A percentile compares a stretch with the other conserved stretches of the same genome.
These are phyloP conservation scores for Bombus terrestris DNA, from an alignment of 1,140 invertebrate species.

Conservation along the genomic window DNA sequence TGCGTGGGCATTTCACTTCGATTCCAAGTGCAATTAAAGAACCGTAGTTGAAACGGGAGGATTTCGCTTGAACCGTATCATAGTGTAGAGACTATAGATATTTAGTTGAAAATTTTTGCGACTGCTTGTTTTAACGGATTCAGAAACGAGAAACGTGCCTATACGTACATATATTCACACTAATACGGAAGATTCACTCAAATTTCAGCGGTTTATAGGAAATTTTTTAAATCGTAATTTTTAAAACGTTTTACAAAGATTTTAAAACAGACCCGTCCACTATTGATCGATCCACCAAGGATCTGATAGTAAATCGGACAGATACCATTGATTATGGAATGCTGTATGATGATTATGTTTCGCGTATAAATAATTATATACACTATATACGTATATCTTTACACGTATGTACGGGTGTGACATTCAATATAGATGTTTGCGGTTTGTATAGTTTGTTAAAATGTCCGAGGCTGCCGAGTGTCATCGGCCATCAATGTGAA, in stretches of 20 bases:
- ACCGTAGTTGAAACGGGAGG: not conserved
- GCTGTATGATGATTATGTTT: not conserved
- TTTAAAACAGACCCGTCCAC: slow-evolving; percentile 29
- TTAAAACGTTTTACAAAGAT: not conserved
- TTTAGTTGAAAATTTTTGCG: slow-evolving; percentile 2
- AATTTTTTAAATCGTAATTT: not conserved
- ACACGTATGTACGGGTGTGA: slow-evolving; percentile 5
- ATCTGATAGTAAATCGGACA: not conserved
- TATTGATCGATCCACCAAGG: not conserved
- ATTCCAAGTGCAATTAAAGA: slow-evolving; percentile 54
- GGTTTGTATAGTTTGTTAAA: slow-evolving; percentile 11
- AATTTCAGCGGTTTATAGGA: not conserved
- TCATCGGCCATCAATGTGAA: not conserved
- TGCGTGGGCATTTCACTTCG: slow-evolving; percentile 20
- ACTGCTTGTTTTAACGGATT: slow-evolving; percentile 11
- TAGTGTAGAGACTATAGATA: slow-evolving; percentile 29
- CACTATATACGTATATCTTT: not conserved
- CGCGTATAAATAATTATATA: not conserved
- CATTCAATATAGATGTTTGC: slow-evolving; percentile 8
- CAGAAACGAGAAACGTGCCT: slow-evolving; percentile 22
- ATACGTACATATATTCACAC: not conserved
- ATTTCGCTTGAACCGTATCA: slow-evolving; percentile 38
- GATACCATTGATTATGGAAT: not conserved
- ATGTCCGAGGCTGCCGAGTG: slow-evolving; percentile 10
- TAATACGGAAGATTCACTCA: not conserved